These are phyloP conservation scores for Anhinga rufa DNA, from an alignment of 2,113 vertebrate genomes.

Conservation along the genomic window DNA sequence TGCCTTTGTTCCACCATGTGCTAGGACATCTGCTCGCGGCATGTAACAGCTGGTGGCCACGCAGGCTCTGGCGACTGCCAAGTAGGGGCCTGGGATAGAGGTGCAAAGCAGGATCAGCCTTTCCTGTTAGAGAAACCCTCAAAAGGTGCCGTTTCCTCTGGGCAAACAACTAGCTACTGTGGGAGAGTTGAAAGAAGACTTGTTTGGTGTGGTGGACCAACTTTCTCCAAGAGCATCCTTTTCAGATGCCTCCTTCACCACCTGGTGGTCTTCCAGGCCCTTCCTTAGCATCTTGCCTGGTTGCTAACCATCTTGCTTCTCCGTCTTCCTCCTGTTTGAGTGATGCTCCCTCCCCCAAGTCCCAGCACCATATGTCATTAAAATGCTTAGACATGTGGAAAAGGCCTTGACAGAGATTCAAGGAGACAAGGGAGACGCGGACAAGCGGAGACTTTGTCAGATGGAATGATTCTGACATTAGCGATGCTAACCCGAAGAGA, in stretches of 20 bases:
- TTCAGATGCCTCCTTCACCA: neutral
- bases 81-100: neutral
- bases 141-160: constrained; percentile 22
- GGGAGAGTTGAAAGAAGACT: constrained; percentile 20
- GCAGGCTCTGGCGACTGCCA: neutral
- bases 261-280: neutral
- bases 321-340: neutral
- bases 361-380: constrained; percentile 77
- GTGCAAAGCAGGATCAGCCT: neutral
- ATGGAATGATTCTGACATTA: constrained; percentile 72
- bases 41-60: neutral
- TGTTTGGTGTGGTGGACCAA: neutral
- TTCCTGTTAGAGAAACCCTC: neutral
- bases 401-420: constrained; percentile 73
- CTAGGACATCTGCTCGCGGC: neutral
- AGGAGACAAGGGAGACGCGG: constrained; percentile 70
- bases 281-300: neutral
- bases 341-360: neutral
- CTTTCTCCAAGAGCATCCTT: neutral
- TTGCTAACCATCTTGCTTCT: neutral
- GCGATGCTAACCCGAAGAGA: constrained; percentile 55
- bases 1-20: neutral
- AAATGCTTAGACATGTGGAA: constrained; percentile 79
- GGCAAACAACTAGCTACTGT: neutral
- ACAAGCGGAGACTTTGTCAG: constrained; percentile 73